Evolutionary conservation across 2,797 vertebrate genomes (phyloP).

Genomic region (Heliangelus exortis): DNA sequence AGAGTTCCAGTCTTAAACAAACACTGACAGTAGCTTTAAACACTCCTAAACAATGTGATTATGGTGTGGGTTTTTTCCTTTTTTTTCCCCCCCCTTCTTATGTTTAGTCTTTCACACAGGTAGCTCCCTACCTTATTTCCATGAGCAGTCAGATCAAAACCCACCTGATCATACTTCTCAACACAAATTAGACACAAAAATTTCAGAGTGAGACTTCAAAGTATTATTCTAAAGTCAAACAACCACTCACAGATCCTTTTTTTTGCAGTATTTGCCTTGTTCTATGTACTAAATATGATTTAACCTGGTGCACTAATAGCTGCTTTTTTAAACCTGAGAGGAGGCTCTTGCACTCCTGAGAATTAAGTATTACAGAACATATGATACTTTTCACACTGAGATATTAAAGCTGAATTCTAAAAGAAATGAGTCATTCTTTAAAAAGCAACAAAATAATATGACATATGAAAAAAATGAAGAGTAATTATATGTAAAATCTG

Average conservation of each 20-base stretch:
- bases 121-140: neutral
- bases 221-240: neutral
- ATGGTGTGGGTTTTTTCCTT: fast-evolving
- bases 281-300: neutral
- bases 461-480: neutral
- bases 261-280: neutral
- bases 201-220: neutral
- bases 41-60: neutral
- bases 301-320: slow-evolving; percentile 21
- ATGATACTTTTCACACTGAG: slow-evolving; percentile 16
- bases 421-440: slow-evolving; percentile 53
- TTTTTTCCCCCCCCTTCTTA: no score
- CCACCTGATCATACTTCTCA: neutral
- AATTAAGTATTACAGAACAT: neutral
- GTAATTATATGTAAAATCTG: neutral
- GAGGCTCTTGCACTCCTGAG: slow-evolving; percentile 12
- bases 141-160: neutral
- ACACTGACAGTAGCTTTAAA: neutral
- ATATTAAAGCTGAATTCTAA: slow-evolving; percentile 54
- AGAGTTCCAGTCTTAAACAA: neutral
- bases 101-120: neutral
- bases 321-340: neutral
- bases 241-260: neutral
- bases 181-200: neutral
- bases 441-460: slow-evolving; percentile 19